Conservation (phyloP, 2,888 invertebrate species). For the Sepioteuthis lessoniana region DNA sequence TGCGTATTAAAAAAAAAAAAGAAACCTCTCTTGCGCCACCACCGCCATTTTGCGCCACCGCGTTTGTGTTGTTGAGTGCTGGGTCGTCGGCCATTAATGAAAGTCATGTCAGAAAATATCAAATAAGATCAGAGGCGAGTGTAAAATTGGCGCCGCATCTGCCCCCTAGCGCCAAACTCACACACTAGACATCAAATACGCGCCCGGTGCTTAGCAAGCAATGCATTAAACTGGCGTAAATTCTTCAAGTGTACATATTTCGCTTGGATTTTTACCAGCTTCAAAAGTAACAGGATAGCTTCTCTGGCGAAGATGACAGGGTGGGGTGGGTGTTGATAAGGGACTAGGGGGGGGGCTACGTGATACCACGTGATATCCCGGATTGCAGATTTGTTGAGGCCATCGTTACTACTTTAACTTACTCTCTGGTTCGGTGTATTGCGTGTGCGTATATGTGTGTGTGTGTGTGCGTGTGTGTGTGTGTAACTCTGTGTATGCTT, state of each 20-base stretch:
- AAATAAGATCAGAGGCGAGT: neutral
- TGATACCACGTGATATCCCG: neutral
- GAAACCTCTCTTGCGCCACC: no score
- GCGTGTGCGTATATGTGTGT: no score
- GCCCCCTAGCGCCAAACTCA: neutral
- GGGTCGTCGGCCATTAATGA: neutral
- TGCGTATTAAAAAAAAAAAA: no score
- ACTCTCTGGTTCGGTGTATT: neutral
- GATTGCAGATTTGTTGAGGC: no score
- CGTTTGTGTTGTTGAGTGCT: neutral
- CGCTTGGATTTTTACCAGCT: neutral
- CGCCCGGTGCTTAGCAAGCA: neutral
- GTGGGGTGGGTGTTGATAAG: neutral
- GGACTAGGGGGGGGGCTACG: neutral
- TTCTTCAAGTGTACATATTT: constrained; percentile 40
- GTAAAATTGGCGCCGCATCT: constrained; percentile 3
- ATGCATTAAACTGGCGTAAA: constrained; percentile 43
- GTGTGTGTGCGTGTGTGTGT: no score
- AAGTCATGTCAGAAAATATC: constrained; percentile 11
- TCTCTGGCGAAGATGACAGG: neutral
- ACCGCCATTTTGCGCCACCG: no score
- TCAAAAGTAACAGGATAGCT: constrained; percentile 40
- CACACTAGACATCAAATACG: neutral
- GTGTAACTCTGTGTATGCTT: no score
- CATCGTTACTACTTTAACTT: neutral